phyloP scores from a whole-genome alignment of 2,113 vertebrate species.

The Hyaena hyaena region DNA sequence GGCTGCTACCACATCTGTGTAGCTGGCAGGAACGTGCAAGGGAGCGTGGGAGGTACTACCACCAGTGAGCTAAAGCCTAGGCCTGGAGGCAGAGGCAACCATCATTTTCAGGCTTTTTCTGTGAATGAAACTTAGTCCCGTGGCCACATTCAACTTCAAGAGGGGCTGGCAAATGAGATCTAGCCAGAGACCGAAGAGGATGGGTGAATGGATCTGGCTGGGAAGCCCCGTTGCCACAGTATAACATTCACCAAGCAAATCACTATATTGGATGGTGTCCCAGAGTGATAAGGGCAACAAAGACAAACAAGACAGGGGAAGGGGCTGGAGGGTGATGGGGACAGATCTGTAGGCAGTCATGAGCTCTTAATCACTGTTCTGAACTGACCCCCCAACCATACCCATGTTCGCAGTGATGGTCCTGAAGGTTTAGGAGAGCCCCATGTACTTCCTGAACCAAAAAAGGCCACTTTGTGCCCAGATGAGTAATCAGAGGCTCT shows the following conservation, averaged over 20 bases:
- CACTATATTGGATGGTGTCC: neutral
- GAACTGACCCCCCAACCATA: neutral
- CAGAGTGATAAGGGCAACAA: neutral
- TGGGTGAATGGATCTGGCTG: neutral
- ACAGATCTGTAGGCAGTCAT: neutral
- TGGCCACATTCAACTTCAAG: neutral
- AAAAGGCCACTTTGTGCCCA: neutral
- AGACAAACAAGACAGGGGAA: neutral
- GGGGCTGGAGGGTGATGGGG: neutral
- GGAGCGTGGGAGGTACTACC: accelerated
- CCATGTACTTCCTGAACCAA: neutral
- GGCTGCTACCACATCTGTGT: accelerated
- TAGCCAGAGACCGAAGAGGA: neutral
- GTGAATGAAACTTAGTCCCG: neutral
- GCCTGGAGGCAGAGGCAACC: neutral
- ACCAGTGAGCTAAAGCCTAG: neutral
- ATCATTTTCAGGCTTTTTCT: neutral
- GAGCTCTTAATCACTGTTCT: neutral
- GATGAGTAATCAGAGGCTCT: neutral
- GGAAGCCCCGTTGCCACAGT: neutral
- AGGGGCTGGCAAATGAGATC: no score
- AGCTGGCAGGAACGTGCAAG: no score
- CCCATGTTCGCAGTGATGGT: accelerated
- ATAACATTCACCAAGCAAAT: neutral
- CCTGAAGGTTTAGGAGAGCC: neutral